These are phyloP conservation scores for Ophioninae sp. DNA, from an alignment of 2,888 invertebrate genomes.

Conservation along the genomic window DNA sequence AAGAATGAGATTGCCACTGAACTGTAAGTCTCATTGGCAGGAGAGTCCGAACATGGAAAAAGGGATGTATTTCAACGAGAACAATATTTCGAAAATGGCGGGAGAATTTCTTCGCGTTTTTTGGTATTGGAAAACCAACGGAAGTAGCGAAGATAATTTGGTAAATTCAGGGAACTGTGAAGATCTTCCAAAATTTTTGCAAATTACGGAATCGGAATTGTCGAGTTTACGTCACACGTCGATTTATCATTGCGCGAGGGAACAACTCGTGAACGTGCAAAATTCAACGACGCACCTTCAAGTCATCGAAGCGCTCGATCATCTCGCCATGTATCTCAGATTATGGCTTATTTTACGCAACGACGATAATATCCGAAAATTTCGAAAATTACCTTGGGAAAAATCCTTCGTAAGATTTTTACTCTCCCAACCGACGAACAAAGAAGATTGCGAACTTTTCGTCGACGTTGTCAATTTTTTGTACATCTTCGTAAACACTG, in stretches of 20 bases:
- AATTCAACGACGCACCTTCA: conserved; percentile 85
- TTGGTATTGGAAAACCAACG: conserved; percentile 77
- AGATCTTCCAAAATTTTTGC: conserved; percentile 49
- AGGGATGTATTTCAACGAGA: conserved; percentile 70
- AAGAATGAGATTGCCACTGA: conserved; percentile 82
- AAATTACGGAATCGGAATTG: conserved; percentile 80
- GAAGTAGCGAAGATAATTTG: conserved; percentile 68
- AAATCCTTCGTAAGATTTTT: conserved; percentile 84
- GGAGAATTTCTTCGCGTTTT: conserved; percentile 72
- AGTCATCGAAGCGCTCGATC: conserved; percentile 83
- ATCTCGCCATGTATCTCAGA: conserved; percentile 83
- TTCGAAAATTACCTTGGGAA: conserved; percentile 83
- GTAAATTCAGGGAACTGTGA: conserved; percentile 62
- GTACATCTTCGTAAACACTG: conserved; percentile 73
- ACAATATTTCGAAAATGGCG: conserved; percentile 64
- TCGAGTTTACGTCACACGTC: conserved; percentile 82
- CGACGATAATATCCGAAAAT: conserved; percentile 17
- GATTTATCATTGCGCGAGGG: conserved; percentile 82
- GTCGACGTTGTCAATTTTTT: conserved; percentile 81
- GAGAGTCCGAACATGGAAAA: conserved; percentile 79
- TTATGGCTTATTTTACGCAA: conserved; percentile 78
- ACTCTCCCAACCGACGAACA: conserved; percentile 85
- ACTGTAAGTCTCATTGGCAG: conserved; percentile 81
- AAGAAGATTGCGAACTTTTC: conserved; percentile 85
- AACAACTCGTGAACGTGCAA: conserved; percentile 84